A percentile compares a stretch with the other conserved stretches of the same genome.
phyloP scores from a whole-genome alignment of 2,797 vertebrate genomes.

The Thalassophryne amazonica region DNA sequence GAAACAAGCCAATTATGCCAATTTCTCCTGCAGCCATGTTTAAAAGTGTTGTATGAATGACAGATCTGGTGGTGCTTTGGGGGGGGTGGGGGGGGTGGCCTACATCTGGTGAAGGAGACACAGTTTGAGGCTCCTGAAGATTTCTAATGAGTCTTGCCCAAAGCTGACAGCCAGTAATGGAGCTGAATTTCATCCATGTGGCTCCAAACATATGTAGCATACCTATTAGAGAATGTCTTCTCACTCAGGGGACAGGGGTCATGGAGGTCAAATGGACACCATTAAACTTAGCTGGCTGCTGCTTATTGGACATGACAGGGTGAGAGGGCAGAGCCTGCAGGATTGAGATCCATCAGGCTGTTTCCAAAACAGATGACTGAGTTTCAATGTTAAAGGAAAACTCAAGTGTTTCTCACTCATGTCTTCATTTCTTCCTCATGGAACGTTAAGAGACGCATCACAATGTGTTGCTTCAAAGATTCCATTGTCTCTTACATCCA shows the following conservation, averaged over 20 bases:
- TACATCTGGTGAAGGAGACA: conserved; percentile 44
- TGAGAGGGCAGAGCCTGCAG: background rate
- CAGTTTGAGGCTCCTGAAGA: conserved; percentile 28
- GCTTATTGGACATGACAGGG: background rate
- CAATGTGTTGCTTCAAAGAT: background rate
- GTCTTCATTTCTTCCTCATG: background rate
- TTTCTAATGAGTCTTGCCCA: conserved; percentile 47
- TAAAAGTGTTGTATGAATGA: conserved; percentile 23
- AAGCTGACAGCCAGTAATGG: conserved; percentile 13
- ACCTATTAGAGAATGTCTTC: conserved; percentile 5
- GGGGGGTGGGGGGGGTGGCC: conserved; percentile 17
- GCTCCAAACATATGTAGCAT: conserved; percentile 8
- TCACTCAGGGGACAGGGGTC: background rate
- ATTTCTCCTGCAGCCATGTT: conserved; percentile 19
- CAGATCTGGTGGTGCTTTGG: conserved; percentile 39
- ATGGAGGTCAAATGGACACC: conserved; percentile 30
- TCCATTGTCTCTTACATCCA: background rate
- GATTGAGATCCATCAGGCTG: background rate
- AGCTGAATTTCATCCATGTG: conserved; percentile 23
- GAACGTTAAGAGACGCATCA: background rate
- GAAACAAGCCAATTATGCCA: conserved; percentile 50
- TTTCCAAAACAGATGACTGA: background rate
- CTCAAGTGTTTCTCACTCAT: background rate
- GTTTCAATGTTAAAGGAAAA: background rate
- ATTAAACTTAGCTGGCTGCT: conserved; percentile 18